Percentiles rank a stretch among this genome's conserved stretches.
These are phyloP conservation scores for Poeciliopsis prolifica DNA, from an alignment of 2,113 vertebrate genomes.

Conservation along the genomic window DNA sequence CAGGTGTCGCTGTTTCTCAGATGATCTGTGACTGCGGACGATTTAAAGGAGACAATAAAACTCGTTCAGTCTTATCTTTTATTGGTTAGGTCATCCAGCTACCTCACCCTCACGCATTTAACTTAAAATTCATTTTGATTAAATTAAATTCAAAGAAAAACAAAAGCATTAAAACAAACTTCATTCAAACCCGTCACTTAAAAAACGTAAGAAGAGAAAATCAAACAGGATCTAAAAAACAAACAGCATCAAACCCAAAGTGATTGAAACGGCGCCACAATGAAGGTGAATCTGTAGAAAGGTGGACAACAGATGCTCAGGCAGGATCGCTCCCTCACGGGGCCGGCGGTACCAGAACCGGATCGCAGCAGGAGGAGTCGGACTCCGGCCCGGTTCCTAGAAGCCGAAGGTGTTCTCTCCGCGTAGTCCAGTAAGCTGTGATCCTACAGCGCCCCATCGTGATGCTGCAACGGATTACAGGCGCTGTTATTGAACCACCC, in stretches of 20 bases:
- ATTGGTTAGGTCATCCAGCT: constrained; percentile 85
- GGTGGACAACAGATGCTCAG: no score
- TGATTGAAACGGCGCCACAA: constrained; percentile 10
- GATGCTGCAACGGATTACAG: constrained; percentile 80
- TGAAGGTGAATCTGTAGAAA: no score
- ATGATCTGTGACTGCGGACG: no score
- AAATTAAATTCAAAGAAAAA: constrained; percentile 65
- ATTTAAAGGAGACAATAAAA: no score
- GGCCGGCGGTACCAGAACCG: no score
- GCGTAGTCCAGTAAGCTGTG: no score
- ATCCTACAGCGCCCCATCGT: constrained; percentile 98
- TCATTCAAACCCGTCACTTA: constrained; percentile 34
- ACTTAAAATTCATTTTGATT: constrained; percentile 66
- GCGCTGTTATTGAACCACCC: no score
- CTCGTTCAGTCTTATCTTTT: constrained; percentile 50
- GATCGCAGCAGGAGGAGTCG: no score
- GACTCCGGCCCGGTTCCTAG: constrained; percentile 53
- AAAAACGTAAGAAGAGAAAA: constrained; percentile 20
- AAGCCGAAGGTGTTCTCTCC: constrained; percentile 97
- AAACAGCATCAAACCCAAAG: constrained; percentile 44
- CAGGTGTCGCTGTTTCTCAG: no score
- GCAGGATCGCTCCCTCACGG: constrained; percentile 9
- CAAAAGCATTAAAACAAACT: constrained; percentile 54
- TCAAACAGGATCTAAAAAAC: constrained; percentile 32
- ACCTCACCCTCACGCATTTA: constrained; percentile 82